Conservation (phyloP, 2,797 vertebrate species). For the Sebastiscus albofasciatus region DNA sequence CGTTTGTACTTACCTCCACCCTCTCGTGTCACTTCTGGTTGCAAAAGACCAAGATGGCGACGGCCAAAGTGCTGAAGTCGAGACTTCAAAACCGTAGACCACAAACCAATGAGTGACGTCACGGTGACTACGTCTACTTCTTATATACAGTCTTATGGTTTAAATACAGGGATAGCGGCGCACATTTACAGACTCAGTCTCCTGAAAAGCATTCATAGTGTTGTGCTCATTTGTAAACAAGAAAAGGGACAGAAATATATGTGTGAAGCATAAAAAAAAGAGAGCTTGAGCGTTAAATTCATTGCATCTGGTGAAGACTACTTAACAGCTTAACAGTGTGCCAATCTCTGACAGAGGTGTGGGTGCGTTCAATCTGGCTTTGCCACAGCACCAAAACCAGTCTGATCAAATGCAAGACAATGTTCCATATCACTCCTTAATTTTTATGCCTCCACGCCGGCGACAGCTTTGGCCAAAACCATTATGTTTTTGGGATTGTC, state of each 20-base stretch:
- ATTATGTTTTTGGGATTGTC: too few species aligned
- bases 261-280: neutral
- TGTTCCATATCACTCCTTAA: neutral
- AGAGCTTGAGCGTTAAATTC: neutral
- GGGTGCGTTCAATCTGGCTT: neutral
- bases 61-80: too few species aligned
- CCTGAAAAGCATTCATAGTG: neutral
- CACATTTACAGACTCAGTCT: neutral
- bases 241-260: neutral
- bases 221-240: neutral
- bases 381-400: neutral
- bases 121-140: too few species aligned
- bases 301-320: neutral
- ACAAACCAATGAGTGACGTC: too few species aligned
- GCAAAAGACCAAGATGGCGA: too few species aligned
- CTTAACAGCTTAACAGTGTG: neutral
- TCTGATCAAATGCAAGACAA: neutral
- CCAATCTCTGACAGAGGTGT: neutral
- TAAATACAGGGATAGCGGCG: neutral
- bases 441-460: neutral
- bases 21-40: too few species aligned
- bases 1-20: too few species aligned
- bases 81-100: too few species aligned
- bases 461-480: too few species aligned
- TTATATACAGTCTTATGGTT: too few species aligned